Conservation (phyloP, 1,140 invertebrate species). For the Centruroides vittatus region DNA sequence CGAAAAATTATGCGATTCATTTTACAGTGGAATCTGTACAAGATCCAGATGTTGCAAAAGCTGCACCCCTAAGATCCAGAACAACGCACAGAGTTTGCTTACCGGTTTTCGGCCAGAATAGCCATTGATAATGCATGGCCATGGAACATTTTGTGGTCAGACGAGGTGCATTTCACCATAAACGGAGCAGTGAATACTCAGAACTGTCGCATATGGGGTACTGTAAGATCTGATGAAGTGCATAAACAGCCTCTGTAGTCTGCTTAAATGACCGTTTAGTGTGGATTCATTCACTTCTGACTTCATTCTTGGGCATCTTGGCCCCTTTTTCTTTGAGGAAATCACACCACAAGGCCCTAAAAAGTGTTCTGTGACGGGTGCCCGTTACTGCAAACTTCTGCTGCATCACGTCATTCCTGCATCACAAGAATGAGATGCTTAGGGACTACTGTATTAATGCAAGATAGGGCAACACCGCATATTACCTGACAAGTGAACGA, state of each 20-base stretch:
- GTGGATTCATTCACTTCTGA: slow-evolving; percentile 2
- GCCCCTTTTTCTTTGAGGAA: background rate
- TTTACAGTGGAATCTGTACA: background rate
- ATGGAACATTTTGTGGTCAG: background rate
- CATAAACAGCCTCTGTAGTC: background rate
- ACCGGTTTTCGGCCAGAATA: background rate
- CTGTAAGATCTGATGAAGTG: background rate
- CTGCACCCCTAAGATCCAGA: background rate
- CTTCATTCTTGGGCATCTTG: slow-evolving; percentile 3
- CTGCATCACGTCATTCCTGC: background rate
- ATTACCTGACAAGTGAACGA: background rate
- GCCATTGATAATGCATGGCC: background rate
- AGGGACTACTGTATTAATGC: slow-evolving; percentile 2
- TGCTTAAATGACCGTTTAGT: background rate
- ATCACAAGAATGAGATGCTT: slow-evolving; percentile 1
- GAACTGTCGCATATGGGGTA: background rate
- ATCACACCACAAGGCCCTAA: background rate
- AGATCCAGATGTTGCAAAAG: background rate
- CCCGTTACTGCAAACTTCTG: background rate
- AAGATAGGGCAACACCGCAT: slow-evolving; percentile 3
- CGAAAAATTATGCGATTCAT: background rate
- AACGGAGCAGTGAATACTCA: background rate
- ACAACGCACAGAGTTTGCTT: background rate
- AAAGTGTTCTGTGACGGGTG: background rate
- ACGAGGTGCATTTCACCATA: background rate